Conservation (phyloP, 92 coral and sea anemone genomes). For the Pocillopora meandrina region DNA sequence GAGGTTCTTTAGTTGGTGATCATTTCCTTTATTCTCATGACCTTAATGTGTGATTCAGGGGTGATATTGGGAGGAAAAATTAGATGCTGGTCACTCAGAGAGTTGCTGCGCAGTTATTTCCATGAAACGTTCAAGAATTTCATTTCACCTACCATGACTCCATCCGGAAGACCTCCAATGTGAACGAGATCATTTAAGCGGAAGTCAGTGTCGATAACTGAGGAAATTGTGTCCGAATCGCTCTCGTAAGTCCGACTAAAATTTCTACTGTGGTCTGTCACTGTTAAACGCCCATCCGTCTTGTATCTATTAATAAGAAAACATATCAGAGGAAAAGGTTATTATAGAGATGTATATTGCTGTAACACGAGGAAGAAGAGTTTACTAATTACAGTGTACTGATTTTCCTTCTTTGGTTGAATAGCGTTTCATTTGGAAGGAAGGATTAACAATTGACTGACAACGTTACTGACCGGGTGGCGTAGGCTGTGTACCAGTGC, state of each 20-base stretch:
- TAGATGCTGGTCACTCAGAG: too few relatives aligned
- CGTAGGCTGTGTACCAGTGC: constrained; percentile 92
- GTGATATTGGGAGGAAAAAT: too few relatives aligned
- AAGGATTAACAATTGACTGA: too few relatives aligned
- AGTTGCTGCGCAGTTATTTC: neutral
- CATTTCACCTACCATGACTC: constrained; percentile 59
- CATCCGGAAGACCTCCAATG: constrained; percentile 83
- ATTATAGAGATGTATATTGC: too few relatives aligned
- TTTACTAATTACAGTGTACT: neutral
- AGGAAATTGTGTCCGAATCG: neutral
- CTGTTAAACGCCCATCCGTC: constrained; percentile 81
- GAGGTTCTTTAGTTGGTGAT: too few relatives aligned
- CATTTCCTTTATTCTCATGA: too few relatives aligned
- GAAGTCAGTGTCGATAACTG: constrained; percentile 14
- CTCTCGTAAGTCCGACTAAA: constrained; percentile 83
- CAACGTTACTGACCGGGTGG: constrained; percentile 78
- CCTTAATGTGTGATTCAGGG: too few relatives aligned
- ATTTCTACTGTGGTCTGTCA: constrained; percentile 69
- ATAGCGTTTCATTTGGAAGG: neutral
- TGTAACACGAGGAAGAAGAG: too few relatives aligned
- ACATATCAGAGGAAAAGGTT: neutral
- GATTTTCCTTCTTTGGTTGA: too few relatives aligned
- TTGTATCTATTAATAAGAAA: constrained; percentile 54
- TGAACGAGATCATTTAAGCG: constrained; percentile 35
- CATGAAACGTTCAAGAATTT: too few relatives aligned